Evolutionary conservation across 2,888 invertebrate genomes (phyloP).

Genomic region (Drosophila putrida): DNA sequence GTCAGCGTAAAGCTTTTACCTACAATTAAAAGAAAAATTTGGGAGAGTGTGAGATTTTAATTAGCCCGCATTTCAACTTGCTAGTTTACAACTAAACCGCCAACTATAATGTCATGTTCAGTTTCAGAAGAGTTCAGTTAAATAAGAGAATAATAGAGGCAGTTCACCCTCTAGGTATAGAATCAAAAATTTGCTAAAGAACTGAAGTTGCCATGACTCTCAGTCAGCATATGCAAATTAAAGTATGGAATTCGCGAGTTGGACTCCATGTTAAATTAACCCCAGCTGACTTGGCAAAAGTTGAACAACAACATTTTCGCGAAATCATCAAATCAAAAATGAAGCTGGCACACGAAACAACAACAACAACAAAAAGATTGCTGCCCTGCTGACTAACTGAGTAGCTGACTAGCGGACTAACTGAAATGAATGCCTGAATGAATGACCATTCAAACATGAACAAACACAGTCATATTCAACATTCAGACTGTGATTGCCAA

Average conservation of each 20-base stretch:
- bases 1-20: slow-evolving; percentile 99
- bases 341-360: slow-evolving; percentile 17
- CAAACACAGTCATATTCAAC: neutral
- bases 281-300: slow-evolving; percentile 6
- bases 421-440: slow-evolving; percentile 13
- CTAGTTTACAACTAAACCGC: neutral
- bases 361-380: slow-evolving; percentile 1
- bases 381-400: slow-evolving; percentile 10
- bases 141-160: neutral
- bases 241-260: slow-evolving; percentile 35
- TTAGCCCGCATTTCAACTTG: slow-evolving; percentile 4
- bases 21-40: slow-evolving; percentile 86
- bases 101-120: neutral
- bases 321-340: slow-evolving; percentile 30
- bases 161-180: slow-evolving; percentile 26
- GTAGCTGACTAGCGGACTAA: slow-evolving; percentile 13
- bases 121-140: neutral
- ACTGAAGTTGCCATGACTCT: slow-evolving; percentile 6
- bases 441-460: slow-evolving; percentile 11
- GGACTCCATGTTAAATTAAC: slow-evolving; percentile 27
- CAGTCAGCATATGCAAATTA: slow-evolving; percentile 13
- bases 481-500: neutral
- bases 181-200: slow-evolving; percentile 48
- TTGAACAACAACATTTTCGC: slow-evolving; percentile 4
- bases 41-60: slow-evolving; percentile 4